Conservation (phyloP, 35 echinoderm and acorn worm genomes). For the Ptychodera flava region DNA sequence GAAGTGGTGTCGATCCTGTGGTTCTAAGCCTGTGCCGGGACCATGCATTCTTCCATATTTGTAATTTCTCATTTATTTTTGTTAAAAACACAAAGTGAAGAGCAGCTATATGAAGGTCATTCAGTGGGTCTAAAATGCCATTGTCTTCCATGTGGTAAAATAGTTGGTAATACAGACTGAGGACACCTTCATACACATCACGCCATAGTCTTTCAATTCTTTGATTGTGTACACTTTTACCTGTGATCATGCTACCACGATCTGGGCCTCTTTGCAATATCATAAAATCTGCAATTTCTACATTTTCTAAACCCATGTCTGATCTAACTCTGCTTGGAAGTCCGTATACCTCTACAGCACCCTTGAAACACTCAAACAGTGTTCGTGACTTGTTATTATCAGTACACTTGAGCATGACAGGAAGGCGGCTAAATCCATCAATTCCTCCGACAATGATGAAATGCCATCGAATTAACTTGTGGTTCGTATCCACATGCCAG, state of each 20-base stretch:
- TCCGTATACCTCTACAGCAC: constrained; percentile 3
- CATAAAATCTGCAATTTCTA: not conserved
- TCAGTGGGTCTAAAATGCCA: not conserved
- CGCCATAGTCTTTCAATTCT: too few relatives aligned
- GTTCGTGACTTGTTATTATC: constrained; percentile 21
- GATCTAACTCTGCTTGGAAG: too few relatives aligned
- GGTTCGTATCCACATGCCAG: constrained; percentile 36
- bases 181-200: too few relatives aligned
- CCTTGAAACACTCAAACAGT: not conserved
- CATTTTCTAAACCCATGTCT: constrained; percentile 6
- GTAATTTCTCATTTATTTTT: not conserved
- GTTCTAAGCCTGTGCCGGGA: not conserved
- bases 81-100: not conserved
- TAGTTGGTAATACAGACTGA: not conserved
- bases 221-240: too few relatives aligned
- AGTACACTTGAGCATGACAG: constrained; percentile 12
- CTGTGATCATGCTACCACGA: not conserved
- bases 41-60: not conserved
- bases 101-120: not conserved
- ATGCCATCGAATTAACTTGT: constrained; percentile 32
- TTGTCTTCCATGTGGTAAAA: constrained; percentile 2
- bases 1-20: not conserved
- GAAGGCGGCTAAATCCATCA: constrained; percentile 43
- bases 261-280: not conserved
- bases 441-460: constrained; percentile 41